These are phyloP conservation scores for Lasiurus cinereus DNA, from an alignment of 2,113 vertebrate species.

Conservation along the genomic window DNA sequence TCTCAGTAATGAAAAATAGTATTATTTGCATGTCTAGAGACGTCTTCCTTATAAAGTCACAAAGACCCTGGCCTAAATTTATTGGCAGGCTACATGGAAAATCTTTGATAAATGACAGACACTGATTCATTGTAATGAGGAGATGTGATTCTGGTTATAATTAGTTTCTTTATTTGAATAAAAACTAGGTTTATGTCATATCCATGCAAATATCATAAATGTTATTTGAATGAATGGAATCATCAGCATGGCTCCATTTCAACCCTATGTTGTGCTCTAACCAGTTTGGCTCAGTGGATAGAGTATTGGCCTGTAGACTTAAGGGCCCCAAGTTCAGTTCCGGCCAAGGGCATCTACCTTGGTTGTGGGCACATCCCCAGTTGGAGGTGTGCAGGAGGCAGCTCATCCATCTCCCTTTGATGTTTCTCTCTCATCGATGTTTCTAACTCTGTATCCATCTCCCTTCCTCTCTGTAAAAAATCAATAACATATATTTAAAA, in stretches of 20 bases:
- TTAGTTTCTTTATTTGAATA: constrained; percentile 56
- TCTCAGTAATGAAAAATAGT: constrained; percentile 34
- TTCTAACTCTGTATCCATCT: no score
- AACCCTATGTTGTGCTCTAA: no score
- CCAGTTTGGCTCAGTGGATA: no score
- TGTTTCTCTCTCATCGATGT: no score
- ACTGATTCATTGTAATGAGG: constrained; percentile 12
- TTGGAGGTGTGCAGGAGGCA: no score
- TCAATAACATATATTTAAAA: no score
- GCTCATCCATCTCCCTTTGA: no score
- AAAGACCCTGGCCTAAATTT: not conserved
- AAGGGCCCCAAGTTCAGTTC: no score
- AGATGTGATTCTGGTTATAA: not conserved
- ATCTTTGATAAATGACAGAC: constrained; percentile 23
- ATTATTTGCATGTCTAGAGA: not conserved
- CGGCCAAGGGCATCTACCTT: no score
- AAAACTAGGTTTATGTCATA: constrained; percentile 68
- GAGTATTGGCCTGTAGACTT: no score
- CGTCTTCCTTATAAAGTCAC: not conserved
- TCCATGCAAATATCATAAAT: constrained; percentile 72
- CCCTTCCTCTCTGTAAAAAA: no score
- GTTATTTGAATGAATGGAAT: constrained; percentile 70
- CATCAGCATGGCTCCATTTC: constrained; percentile 49
- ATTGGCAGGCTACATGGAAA: constrained; percentile 30
- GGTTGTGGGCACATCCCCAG: no score